These are phyloP conservation scores for Oscheius sp. DNA, from an alignment of 2,888 invertebrate species.

Conservation along the genomic window DNA sequence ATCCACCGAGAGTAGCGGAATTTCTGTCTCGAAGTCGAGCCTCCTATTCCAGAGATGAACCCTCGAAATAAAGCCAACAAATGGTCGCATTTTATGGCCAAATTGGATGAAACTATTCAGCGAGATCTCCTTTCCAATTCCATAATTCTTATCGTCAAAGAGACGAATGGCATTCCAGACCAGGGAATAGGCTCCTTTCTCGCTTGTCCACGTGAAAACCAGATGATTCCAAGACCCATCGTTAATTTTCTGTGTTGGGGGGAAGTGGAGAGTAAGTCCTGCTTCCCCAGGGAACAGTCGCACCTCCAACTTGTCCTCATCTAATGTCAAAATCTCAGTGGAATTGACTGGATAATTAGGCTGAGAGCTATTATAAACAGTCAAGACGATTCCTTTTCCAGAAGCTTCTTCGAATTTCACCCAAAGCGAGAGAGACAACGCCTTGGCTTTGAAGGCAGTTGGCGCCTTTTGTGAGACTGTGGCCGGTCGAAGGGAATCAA, in stretches of 20 bases:
- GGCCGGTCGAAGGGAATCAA: slow-evolving; percentile 84
- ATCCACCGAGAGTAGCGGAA: slow-evolving; percentile 63
- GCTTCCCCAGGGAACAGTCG: slow-evolving; percentile 31
- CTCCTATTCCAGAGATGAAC: slow-evolving; percentile 93
- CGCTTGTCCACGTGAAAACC: slow-evolving; percentile 89
- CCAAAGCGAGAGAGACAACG: slow-evolving; percentile 92
- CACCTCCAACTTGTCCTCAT: slow-evolving; percentile 29
- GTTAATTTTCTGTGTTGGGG: slow-evolving; percentile 76
- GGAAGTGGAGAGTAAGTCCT: slow-evolving; percentile 49
- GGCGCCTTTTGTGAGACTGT: slow-evolving; percentile 92
- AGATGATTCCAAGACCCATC: slow-evolving; percentile 89
- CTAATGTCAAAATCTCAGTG: slow-evolving; percentile 22
- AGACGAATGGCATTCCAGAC: slow-evolving; percentile 95
- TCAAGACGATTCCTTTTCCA: slow-evolving; percentile 87
- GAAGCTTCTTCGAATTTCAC: slow-evolving; percentile 85
- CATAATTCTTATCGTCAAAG: slow-evolving; percentile 88
- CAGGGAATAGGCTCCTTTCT: slow-evolving; percentile 84
- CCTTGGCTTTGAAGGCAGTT: slow-evolving; percentile 76
- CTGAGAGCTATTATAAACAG: slow-evolving; percentile 74
- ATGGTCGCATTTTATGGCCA: slow-evolving; percentile 31
- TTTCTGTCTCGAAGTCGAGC: slow-evolving; percentile 80
- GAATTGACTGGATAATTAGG: slow-evolving; percentile 9
- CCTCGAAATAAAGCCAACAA: slow-evolving; percentile 84
- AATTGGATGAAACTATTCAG: slow-evolving; percentile 78
- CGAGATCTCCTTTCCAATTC: slow-evolving; percentile 82